Evolutionary conservation across 2,888 invertebrate genomes (phyloP).

Genomic region (Polyommatus icarus): DNA sequence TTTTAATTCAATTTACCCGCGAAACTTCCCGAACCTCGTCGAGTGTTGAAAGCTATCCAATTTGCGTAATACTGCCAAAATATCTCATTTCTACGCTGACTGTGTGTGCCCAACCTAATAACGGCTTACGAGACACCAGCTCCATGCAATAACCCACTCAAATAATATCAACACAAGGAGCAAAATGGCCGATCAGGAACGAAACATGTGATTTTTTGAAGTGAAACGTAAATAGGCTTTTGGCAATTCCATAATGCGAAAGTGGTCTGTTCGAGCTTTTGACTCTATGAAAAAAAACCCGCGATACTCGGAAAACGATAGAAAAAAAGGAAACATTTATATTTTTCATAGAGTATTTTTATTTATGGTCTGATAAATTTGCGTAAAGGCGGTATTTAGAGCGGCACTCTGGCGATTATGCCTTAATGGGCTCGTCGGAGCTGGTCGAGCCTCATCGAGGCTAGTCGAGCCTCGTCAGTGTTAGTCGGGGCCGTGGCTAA

Average conservation of each 20-base stretch:
- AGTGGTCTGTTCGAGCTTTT: conserved; percentile 81
- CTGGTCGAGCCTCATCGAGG: conserved; percentile 45
- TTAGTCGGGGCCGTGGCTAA: conserved; percentile 48
- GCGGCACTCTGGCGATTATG: conserved; percentile 78
- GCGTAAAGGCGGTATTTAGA: conserved; percentile 78
- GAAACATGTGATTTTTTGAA: conserved; percentile 51
- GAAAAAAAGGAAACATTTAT: conserved; percentile 77
- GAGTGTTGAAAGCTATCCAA: conserved; percentile 82
- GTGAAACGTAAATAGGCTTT: conserved; percentile 68
- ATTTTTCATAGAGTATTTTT: conserved; percentile 78
- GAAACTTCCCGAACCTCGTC: conserved; percentile 78
- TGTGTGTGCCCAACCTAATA: conserved; percentile 51
- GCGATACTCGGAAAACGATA: conserved; percentile 76
- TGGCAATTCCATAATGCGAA: conserved; percentile 81
- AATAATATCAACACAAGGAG: neutral
- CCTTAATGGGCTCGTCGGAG: conserved; percentile 54
- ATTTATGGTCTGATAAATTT: conserved; percentile 76
- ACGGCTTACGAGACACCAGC: conserved; percentile 45
- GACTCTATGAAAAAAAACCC: conserved; percentile 75
- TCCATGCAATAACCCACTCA: neutral
- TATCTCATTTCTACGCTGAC: conserved; percentile 81
- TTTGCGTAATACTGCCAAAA: conserved; percentile 81
- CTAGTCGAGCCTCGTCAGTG: conserved; percentile 45
- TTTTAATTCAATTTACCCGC: conserved; percentile 80
- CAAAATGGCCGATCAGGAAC: conserved; percentile 25